Conservation (phyloP, 2,888 invertebrate genomes). For the Asteroscopus sphinx region DNA sequence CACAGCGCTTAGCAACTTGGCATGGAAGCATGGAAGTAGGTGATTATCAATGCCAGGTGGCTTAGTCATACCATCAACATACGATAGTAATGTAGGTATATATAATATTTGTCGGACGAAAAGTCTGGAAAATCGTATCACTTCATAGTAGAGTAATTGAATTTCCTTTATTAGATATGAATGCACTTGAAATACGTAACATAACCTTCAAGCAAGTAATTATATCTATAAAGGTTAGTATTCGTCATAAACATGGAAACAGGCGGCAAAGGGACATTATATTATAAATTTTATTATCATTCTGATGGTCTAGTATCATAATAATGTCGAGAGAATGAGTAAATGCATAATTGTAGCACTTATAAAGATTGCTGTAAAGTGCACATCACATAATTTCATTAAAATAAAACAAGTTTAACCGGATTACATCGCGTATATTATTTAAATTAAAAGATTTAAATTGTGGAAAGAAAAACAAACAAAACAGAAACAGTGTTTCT, state of each 20-base stretch:
- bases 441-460: too few relatives aligned
- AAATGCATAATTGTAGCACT: too few relatives aligned
- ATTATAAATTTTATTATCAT: constrained; percentile 1
- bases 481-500: too few relatives aligned
- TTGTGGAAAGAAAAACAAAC: too few relatives aligned
- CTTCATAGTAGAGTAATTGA: neutral
- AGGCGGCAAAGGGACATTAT: constrained; percentile 5
- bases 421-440: too few relatives aligned
- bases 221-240: neutral
- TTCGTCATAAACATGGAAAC: neutral
- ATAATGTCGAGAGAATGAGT: neutral
- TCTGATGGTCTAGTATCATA: neutral
- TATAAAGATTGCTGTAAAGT: too few relatives aligned
- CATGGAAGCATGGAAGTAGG: too few relatives aligned
- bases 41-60: too few relatives aligned
- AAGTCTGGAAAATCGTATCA: neutral
- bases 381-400: too few relatives aligned
- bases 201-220: neutral
- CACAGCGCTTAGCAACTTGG: too few relatives aligned
- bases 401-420: too few relatives aligned
- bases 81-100: neutral
- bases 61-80: too few relatives aligned
- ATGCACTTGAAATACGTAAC: neutral
- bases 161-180: constrained; percentile 2
- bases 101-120: neutral